Conservation (phyloP, 2,888 invertebrate species). For the Agrochola lota region DNA sequence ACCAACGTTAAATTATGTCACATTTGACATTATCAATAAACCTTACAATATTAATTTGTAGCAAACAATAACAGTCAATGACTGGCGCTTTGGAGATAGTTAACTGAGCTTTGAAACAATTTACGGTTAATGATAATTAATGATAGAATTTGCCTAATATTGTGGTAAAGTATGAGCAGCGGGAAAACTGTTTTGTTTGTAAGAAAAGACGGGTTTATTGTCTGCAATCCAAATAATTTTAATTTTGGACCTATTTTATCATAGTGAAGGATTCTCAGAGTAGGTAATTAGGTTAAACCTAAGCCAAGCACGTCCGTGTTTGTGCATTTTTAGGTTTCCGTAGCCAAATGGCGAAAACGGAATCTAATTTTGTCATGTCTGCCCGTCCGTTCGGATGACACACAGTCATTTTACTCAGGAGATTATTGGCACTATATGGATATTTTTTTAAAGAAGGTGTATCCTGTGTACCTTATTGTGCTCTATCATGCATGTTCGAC, state of each 20-base stretch:
- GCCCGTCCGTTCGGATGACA: not conserved
- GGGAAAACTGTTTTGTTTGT: slow-evolving; percentile 20
- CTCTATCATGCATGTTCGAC: too few relatives aligned
- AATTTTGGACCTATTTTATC: not conserved
- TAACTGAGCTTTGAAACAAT: slow-evolving; percentile 25
- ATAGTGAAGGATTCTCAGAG: not conserved
- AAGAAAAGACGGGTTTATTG: slow-evolving; percentile 1
- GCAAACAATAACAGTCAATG: slow-evolving; percentile 23
- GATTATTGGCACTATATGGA: not conserved
- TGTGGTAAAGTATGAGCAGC: not conserved
- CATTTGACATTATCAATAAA: slow-evolving; percentile 21
- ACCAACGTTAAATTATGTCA: slow-evolving; percentile 15
- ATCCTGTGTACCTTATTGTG: too few relatives aligned
- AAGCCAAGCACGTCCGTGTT: not conserved
- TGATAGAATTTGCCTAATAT: not conserved
- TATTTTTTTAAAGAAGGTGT: too few relatives aligned
- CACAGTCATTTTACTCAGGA: too few relatives aligned
- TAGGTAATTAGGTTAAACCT: too few relatives aligned
- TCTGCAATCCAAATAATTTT: not conserved
- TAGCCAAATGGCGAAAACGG: not conserved
- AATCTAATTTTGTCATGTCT: not conserved
- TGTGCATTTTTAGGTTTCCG: not conserved
- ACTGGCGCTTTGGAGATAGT: slow-evolving; percentile 15
- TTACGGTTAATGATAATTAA: slow-evolving; percentile 36
- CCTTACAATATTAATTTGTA: slow-evolving; percentile 17